Conservation (phyloP, 2,888 invertebrate species). For the Nymphalis c-album region DNA sequence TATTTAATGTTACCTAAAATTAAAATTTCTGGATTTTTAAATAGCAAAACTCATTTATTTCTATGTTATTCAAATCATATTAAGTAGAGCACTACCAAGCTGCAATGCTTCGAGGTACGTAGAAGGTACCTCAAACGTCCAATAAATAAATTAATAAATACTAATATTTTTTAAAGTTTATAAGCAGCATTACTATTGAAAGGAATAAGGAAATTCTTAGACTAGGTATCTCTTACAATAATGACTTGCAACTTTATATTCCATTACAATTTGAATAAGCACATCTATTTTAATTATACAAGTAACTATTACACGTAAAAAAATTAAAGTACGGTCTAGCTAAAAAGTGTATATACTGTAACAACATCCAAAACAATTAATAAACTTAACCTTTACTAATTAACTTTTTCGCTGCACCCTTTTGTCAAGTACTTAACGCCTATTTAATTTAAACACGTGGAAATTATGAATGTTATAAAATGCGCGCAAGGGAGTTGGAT, state of each 20-base stretch:
- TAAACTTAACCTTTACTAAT: background rate
- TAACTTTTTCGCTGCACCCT: constrained; percentile 2
- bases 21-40: background rate
- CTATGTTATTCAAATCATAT: no score
- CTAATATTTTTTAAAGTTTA: no score
- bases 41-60: no score
- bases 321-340: background rate
- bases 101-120: no score
- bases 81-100: no score
- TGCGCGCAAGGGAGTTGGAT: constrained; percentile 50
- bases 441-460: constrained; percentile 31
- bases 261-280: background rate
- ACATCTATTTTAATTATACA: no score
- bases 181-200: background rate
- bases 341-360: background rate
- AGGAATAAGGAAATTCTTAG: constrained; percentile 19
- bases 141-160: no score
- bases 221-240: constrained; percentile 15
- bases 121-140: no score
- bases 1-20: background rate
- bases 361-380: background rate
- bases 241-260: constrained; percentile 19
- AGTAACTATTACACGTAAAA: background rate
- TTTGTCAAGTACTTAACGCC: constrained; percentile 17
- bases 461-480: constrained; percentile 43